phyloP scores from a whole-genome alignment of 2,888 invertebrate genomes.

The Cryptocephalus moraei region DNA sequence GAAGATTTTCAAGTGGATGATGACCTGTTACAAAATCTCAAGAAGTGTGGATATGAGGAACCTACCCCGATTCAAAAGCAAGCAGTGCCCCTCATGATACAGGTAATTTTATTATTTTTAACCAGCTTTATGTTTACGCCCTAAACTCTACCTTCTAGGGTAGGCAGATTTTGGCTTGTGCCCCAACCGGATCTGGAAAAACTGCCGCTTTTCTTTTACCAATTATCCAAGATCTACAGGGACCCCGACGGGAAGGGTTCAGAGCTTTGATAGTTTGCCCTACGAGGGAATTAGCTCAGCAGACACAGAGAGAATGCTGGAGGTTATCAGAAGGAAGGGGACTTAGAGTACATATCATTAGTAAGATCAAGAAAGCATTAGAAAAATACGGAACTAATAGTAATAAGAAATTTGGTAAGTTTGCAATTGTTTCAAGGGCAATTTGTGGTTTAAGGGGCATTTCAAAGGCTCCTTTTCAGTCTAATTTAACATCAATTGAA shows the following conservation, averaged over 20 bases:
- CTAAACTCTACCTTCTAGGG: constrained; percentile 38
- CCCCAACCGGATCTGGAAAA: constrained; percentile 97
- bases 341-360: constrained; percentile 66
- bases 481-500: too few relatives aligned
- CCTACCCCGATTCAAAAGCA: constrained; percentile 93
- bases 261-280: constrained; percentile 85
- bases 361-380: constrained; percentile 64
- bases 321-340: constrained; percentile 64
- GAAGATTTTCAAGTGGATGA: constrained; percentile 51
- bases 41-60: constrained; percentile 55
- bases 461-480: too few relatives aligned
- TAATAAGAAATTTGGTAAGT: constrained; percentile 63
- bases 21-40: constrained; percentile 58
- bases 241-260: constrained; percentile 64
- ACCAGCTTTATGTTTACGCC: not conserved
- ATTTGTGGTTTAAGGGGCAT: too few relatives aligned
- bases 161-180: constrained; percentile 82
- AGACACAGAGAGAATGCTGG: constrained; percentile 74
- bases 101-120: constrained; percentile 38
- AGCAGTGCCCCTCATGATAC: constrained; percentile 78
- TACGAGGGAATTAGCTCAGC: constrained; percentile 87
- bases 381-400: constrained; percentile 64
- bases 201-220: constrained; percentile 92
- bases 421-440: not conserved
- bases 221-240: constrained; percentile 64